These are phyloP conservation scores for Geotrupes spiniger DNA, from an alignment of 2,888 invertebrate genomes.

Conservation along the genomic window DNA sequence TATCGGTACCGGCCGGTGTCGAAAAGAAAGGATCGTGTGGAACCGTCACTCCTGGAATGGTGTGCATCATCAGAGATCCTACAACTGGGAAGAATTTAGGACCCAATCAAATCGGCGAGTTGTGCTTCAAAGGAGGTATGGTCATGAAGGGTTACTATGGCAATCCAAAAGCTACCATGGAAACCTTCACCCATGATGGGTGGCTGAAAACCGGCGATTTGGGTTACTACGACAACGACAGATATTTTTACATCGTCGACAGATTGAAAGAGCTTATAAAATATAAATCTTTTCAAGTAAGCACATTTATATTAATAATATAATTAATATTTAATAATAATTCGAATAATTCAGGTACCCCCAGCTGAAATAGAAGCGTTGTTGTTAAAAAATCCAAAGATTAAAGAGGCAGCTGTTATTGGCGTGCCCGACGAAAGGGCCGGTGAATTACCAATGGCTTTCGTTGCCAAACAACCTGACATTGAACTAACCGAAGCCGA, in stretches of 20 bases:
- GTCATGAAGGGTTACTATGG: constrained; percentile 63
- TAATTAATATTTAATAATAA: too few relatives aligned
- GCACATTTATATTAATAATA: too few relatives aligned
- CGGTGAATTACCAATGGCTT: constrained; percentile 75
- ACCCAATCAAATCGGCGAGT: constrained; percentile 68
- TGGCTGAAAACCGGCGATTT: constrained; percentile 80
- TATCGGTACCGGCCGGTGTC: constrained; percentile 42
- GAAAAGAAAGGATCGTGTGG: constrained; percentile 63
- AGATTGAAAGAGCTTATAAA: constrained; percentile 88
- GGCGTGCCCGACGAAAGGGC: constrained; percentile 71
- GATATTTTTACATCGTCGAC: constrained; percentile 78
- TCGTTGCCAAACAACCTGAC: constrained; percentile 63
- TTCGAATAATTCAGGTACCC: constrained; percentile 46
- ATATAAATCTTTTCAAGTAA: constrained; percentile 77
- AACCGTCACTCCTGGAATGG: constrained; percentile 58
- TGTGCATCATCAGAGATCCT: constrained; percentile 61
- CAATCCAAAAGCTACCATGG: constrained; percentile 61
- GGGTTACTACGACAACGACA: constrained; percentile 75
- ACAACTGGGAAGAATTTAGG: constrained; percentile 62
- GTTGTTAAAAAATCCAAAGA: constrained; percentile 65
- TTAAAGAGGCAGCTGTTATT: constrained; percentile 79
- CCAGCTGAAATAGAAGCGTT: constrained; percentile 85
- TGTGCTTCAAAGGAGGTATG: constrained; percentile 75
- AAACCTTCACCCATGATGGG: constrained; percentile 67
- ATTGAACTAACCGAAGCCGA: constrained; percentile 50